Percentiles rank a stretch among this genome's conserved stretches.
phyloP scores from a whole-genome alignment of 2,797 vertebrate genomes.

The Lacerta bilineata region DNA sequence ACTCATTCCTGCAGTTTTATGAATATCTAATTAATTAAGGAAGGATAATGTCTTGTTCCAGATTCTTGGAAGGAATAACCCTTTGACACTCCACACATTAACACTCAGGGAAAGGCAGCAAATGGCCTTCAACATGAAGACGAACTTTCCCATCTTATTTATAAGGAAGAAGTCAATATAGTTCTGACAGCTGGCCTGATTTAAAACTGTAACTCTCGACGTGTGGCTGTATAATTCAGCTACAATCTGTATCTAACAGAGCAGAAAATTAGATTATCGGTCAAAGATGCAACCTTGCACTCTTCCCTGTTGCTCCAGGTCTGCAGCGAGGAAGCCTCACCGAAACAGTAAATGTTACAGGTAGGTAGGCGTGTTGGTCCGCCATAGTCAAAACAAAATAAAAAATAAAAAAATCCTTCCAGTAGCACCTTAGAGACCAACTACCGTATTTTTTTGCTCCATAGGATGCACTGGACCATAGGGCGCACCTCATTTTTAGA shows the following conservation, averaged over 20 bases:
- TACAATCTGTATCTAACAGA: constrained; percentile 7
- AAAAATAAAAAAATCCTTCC: too few relatives aligned
- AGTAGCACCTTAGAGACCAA: too few relatives aligned
- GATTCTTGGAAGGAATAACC: neutral
- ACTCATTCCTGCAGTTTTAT: neutral
- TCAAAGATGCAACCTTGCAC: neutral
- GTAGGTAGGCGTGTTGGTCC: too few relatives aligned
- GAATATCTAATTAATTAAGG: neutral
- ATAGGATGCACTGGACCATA: too few relatives aligned
- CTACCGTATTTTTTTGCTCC: too few relatives aligned
- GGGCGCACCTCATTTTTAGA: too few relatives aligned
- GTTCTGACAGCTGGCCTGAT: neutral
- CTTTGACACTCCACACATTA: neutral
- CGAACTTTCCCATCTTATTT: neutral
- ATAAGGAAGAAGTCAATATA: neutral
- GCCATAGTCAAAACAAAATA: too few relatives aligned
- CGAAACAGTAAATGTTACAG: constrained; percentile 9
- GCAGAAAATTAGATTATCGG: neutral
- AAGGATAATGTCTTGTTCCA: neutral
- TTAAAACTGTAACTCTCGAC: neutral
- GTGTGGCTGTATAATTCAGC: constrained; percentile 9
- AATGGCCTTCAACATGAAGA: neutral
- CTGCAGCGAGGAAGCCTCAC: neutral
- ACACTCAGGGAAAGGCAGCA: neutral
- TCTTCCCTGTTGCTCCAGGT: neutral